phyloP scores from a whole-genome alignment of 2,888 invertebrate genomes.

The Parnassius orleans region DNA sequence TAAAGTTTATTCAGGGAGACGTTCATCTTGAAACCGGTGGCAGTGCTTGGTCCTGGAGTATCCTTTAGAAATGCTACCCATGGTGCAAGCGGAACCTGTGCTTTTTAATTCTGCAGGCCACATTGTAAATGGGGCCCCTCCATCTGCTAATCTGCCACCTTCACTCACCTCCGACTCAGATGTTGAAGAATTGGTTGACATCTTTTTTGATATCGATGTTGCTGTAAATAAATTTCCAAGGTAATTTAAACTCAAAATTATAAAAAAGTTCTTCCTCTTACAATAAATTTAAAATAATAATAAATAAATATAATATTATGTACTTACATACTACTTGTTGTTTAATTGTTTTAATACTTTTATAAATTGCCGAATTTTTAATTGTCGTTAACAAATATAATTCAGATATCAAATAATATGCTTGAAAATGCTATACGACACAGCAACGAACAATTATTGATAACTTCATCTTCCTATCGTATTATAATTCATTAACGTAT shows the following conservation, averaged over 20 bases:
- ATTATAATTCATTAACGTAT: too few species aligned
- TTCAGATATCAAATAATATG: too few species aligned
- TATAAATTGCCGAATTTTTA: too few species aligned
- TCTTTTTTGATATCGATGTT: conserved; percentile 76
- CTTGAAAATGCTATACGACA: too few species aligned
- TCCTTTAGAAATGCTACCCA: conserved; percentile 71
- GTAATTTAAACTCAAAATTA: conserved; percentile 42
- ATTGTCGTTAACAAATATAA: too few species aligned
- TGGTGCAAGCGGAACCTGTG: conserved; percentile 73
- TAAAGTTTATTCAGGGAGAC: conserved; percentile 57
- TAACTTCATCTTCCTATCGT: too few species aligned
- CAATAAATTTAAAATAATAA: too few species aligned
- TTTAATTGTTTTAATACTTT: too few species aligned
- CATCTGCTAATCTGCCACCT: conserved; percentile 70
- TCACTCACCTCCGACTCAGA: conserved; percentile 72
- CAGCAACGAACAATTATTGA: too few species aligned
- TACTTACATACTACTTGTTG: too few species aligned
- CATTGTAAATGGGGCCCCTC: conserved; percentile 60
- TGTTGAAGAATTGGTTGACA: conserved; percentile 72
- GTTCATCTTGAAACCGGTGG: conserved; percentile 53
- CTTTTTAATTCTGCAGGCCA: conserved; percentile 67
- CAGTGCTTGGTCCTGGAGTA: conserved; percentile 54
- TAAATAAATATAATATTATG: too few species aligned
- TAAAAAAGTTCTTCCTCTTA: too few species aligned
- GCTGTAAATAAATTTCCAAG: conserved; percentile 68